Evolutionary conservation across 2,888 invertebrate genomes (phyloP), one percentile per base, ranked within the genome.

Genomic region (Laspeyria flexula): DNA sequence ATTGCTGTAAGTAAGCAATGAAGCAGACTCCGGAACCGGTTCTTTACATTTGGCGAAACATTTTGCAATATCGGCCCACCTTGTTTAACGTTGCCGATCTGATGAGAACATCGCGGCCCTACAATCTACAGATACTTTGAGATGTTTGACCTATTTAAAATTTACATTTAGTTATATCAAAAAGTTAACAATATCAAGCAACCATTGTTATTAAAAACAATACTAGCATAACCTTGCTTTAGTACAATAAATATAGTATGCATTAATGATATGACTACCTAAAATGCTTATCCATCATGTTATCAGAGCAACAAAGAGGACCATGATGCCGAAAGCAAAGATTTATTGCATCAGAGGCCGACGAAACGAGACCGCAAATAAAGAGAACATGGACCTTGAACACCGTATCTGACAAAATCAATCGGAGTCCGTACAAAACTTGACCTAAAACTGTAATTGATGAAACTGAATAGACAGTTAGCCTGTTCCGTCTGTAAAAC

Each of bases 321-420:
- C 85, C 85, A 77, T 88, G 86, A 85, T 77, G 83, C 85, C 82
- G 79, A 87, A 83, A 86, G 72, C 80, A 74, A 81, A 90, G 83
- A 89, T 85, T 85, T 85, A 88, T 90, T 90, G 90, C 90, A 84
- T 83, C 88, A 90, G 87, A 89, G 90, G 85, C 86, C 90, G 81
- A 79, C 88, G 84, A 87, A 90, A 90, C 88, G 78, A 89, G 88
- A 90, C 87, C 86, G 90, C 90, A 87, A 90, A 89, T 90, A 92
- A 91, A 90, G 91, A 92, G 90, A 91, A 88, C 86, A 88, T 83
- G 80, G 79, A 90, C 92, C 92, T 92, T 92, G 92, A 90, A 82
- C 79, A 80, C 79, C 75, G 85, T 90, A 90, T 90, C 92, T 90
- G 90, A 90, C 90, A 90, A 91, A 92, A 92, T 91, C 90, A 87